phyloP scores from a whole-genome alignment of 2,888 invertebrate species.

The Latrodectus hesperus region DNA sequence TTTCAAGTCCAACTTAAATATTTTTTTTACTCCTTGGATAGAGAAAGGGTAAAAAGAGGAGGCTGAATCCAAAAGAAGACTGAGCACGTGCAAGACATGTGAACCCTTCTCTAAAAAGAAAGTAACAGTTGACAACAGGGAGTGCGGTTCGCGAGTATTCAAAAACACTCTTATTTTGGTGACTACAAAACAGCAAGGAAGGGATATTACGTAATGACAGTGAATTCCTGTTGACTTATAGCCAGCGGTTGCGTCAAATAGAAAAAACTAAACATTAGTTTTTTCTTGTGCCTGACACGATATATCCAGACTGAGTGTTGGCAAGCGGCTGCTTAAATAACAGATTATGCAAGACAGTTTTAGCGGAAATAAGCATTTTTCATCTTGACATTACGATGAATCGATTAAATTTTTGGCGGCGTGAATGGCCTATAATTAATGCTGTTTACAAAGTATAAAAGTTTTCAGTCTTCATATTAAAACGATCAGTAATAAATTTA shows the following conservation, averaged over 20 bases:
- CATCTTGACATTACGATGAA: not conserved
- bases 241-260: conserved; percentile 20
- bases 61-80: too few relatives aligned
- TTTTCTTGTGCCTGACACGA: not conserved
- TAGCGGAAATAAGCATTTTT: not conserved
- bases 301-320: conserved; percentile 14
- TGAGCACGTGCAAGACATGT: conserved; percentile 29
- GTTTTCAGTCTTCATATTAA: too few relatives aligned
- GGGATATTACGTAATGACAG: conserved; percentile 35
- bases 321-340: conserved; percentile 8
- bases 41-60: too few relatives aligned
- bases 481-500: too few relatives aligned
- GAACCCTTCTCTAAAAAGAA: conserved; percentile 20
- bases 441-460: too few relatives aligned
- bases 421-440: too few relatives aligned
- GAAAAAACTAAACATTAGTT: not conserved
- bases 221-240: conserved; percentile 28
- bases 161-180: not conserved
- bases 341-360: conserved; percentile 16
- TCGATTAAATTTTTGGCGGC: not conserved
- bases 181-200: not conserved
- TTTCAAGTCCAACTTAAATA: too few relatives aligned
- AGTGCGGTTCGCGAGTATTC: not conserved
- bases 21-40: too few relatives aligned
- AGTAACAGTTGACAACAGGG: conserved; percentile 31